These are phyloP conservation scores for Drosophila lacicola DNA, from an alignment of 2,888 invertebrate genomes.

Conservation along the genomic window DNA sequence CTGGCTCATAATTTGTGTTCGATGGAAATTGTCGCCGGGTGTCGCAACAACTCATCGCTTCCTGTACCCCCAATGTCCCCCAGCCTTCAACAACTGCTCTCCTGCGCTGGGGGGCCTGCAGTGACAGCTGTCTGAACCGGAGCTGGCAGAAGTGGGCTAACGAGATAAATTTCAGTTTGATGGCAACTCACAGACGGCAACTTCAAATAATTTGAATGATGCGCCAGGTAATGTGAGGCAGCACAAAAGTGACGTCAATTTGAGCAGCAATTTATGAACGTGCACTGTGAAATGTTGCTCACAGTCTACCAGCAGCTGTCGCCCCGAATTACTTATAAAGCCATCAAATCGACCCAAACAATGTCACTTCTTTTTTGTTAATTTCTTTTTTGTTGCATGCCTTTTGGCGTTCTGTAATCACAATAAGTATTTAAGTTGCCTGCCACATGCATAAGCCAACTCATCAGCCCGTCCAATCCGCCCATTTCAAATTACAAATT, in stretches of 20 bases:
- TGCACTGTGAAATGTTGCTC: constrained; percentile 42
- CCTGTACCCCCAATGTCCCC: constrained; percentile 20
- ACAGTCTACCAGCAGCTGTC: constrained; percentile 42
- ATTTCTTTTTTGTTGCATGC: constrained; percentile 8
- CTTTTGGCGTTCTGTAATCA: constrained; percentile 61
- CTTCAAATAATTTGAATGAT: constrained; percentile 71
- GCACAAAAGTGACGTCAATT: constrained; percentile 55
- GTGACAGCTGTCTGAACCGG: constrained; percentile 66
- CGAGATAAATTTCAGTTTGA: constrained; percentile 79
- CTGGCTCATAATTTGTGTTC: constrained; percentile 66
- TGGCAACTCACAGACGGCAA: constrained; percentile 49
- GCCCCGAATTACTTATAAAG: constrained; percentile 52
- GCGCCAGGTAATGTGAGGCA: constrained; percentile 65
- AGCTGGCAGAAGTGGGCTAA: constrained; percentile 55
- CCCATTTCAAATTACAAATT: constrained; percentile 50
- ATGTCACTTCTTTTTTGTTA: constrained; percentile 17
- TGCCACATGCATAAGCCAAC: constrained; percentile 27
- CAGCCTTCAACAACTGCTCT: background rate
- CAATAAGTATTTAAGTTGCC: constrained; percentile 54
- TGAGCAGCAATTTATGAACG: constrained; percentile 59
- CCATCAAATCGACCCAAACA: constrained; percentile 54
- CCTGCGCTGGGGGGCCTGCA: constrained; percentile 28
- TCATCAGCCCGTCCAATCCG: constrained; percentile 15
- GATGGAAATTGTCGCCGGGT: constrained; percentile 77
- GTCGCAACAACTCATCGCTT: constrained; percentile 63